phyloP scores from a whole-genome alignment of 2,797 vertebrate genomes.

The Poecilia wingei region DNA sequence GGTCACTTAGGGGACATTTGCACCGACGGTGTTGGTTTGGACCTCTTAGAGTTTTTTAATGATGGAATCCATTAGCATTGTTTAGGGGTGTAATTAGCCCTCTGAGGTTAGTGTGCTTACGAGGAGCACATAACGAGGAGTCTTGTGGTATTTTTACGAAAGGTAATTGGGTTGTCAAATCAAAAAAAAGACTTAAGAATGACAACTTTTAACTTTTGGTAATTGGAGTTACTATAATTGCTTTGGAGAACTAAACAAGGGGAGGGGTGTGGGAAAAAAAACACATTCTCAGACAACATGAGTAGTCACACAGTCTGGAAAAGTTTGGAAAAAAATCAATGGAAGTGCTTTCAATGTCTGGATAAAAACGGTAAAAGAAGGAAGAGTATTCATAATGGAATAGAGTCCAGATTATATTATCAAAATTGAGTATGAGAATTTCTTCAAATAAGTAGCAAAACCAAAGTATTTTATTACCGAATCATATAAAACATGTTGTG shows the following conservation, averaged over 20 bases:
- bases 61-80: slow-evolving; percentile 63
- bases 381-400: neutral
- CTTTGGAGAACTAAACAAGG: neutral
- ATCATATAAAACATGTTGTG: neutral
- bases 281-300: neutral
- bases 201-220: slow-evolving; percentile 22
- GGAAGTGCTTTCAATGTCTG: neutral
- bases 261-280: no score
- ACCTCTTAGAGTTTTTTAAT: slow-evolving; percentile 42
- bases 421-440: neutral
- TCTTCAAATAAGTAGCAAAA: neutral
- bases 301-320: neutral
- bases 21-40: slow-evolving; percentile 7
- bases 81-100: slow-evolving; percentile 68
- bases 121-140: slow-evolving; percentile 24
- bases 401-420: neutral
- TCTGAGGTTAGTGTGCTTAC: slow-evolving; percentile 42
- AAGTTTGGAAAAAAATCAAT: neutral
- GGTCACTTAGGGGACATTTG: slow-evolving; percentile 50
- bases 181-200: slow-evolving; percentile 28
- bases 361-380: neutral
- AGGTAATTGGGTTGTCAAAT: slow-evolving; percentile 53
- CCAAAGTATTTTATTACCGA: neutral
- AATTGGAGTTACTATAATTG: slow-evolving; percentile 40
- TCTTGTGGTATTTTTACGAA: slow-evolving; percentile 44